Conservation (phyloP, 92 coral and sea anemone species). For the Virgularia gustaviana region DNA sequence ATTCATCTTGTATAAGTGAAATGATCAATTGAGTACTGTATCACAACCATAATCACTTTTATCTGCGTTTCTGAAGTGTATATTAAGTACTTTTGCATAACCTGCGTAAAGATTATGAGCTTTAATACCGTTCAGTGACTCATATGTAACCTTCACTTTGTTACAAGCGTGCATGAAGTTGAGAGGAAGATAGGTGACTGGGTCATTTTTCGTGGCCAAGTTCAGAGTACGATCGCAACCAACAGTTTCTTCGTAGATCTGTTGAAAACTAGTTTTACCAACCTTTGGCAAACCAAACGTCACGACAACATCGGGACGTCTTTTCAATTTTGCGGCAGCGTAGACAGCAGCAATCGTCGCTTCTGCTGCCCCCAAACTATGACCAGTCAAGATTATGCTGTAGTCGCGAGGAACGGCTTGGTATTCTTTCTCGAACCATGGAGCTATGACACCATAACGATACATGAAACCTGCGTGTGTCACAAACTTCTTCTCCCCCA, state of each 20-base stretch:
- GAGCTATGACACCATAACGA: slow-evolving; percentile 5
- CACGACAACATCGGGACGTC: slow-evolving; percentile 19
- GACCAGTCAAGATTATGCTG: slow-evolving; percentile 22
- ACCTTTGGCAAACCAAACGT: slow-evolving; percentile 16
- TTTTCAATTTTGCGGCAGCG: slow-evolving; percentile 25
- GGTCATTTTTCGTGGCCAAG: slow-evolving; percentile 7
- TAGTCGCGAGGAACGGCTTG: background rate
- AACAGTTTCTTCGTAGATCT: slow-evolving; percentile 6
- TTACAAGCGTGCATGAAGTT: slow-evolving; percentile 2
- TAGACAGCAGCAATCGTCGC: slow-evolving; percentile 21
- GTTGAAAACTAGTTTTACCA: background rate
- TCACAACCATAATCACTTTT: slow-evolving; percentile 11
- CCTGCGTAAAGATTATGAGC: slow-evolving; percentile 19
- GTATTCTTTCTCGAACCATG: slow-evolving; percentile 30
- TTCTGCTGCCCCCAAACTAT: slow-evolving; percentile 26
- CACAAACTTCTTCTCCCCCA: background rate
- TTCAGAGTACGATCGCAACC: slow-evolving; percentile 21
- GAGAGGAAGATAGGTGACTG: slow-evolving; percentile 1
- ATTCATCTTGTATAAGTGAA: too few species aligned
- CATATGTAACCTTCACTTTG: background rate
- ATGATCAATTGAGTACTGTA: background rate
- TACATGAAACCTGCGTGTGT: slow-evolving; percentile 17
- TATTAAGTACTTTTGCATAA: slow-evolving; percentile 2
- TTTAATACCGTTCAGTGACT: background rate
- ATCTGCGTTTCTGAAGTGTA: background rate